Evolutionary conservation across 2,888 invertebrate species (phyloP).

Genomic region (Dolichopus griseipennis): DNA sequence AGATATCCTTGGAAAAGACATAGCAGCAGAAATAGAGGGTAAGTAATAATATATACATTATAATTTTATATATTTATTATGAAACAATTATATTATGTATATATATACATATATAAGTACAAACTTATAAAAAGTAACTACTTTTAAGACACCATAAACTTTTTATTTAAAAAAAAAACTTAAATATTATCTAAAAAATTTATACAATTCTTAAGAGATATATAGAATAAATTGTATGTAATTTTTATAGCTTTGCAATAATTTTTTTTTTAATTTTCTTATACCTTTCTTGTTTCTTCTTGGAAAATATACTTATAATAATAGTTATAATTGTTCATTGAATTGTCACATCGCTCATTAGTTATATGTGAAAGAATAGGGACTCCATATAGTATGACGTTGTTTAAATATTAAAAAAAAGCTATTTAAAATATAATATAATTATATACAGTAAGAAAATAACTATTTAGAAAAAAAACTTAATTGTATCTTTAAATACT

Average conservation of each 20-base stretch:
- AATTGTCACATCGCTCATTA: neutral
- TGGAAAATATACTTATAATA: too few species aligned
- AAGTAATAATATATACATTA: slow-evolving; percentile 14
- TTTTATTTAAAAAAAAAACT: neutral
- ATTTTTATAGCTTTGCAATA: too few species aligned
- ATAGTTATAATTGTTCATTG: neutral
- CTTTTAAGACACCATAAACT: neutral
- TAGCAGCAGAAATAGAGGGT: slow-evolving; percentile 44
- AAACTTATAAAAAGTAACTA: neutral
- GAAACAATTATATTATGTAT: too few species aligned
- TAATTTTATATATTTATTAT: neutral
- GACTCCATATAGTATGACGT: neutral
- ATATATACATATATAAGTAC: too few species aligned
- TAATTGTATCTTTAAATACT: too few species aligned
- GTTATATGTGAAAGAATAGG: neutral
- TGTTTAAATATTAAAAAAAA: neutral
- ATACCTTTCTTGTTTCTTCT: too few species aligned
- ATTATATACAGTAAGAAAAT: neutral
- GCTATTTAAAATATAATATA: neutral
- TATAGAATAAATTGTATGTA: too few species aligned
- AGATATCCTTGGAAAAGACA: slow-evolving; percentile 57
- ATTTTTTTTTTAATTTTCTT: too few species aligned
- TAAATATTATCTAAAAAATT: too few species aligned
- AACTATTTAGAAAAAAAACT: too few species aligned
- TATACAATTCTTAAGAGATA: too few species aligned